phyloP scores from a whole-genome alignment of 2,113 vertebrate species.

The Cavia porcellus region DNA sequence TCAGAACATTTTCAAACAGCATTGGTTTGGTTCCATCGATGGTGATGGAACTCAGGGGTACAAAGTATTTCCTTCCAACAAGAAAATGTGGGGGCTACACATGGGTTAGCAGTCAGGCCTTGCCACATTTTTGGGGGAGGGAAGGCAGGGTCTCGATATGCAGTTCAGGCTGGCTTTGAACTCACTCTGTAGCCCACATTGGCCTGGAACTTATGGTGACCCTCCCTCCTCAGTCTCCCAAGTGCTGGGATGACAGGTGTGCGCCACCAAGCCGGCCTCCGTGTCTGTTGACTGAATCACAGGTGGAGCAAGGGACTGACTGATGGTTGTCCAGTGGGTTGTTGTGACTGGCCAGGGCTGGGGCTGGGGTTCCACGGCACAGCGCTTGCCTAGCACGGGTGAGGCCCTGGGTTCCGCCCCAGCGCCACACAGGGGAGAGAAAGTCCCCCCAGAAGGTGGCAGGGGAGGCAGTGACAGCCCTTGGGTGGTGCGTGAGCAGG shows the following conservation, averaged over 20 bases:
- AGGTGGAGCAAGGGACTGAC: not conserved
- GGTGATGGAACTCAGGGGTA: not conserved
- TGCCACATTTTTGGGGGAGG: not conserved
- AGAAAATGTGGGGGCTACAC: not conserved
- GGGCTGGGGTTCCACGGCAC: not conserved
- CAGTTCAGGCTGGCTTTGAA: too few relatives aligned
- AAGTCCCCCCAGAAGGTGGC: not conserved
- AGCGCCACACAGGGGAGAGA: not conserved
- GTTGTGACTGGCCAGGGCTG: not conserved
- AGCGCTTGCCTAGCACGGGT: not conserved
- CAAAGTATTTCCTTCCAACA: not conserved
- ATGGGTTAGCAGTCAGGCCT: not conserved
- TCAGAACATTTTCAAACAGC: not conserved
- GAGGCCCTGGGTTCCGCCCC: not conserved
- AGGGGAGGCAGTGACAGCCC: too few relatives aligned
- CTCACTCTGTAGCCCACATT: too few relatives aligned
- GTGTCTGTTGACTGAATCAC: not conserved
- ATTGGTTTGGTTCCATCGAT: not conserved
- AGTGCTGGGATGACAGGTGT: too few relatives aligned
- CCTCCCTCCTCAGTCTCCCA: too few relatives aligned
- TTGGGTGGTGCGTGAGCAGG: rapidly evolving
- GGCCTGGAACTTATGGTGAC: too few relatives aligned
- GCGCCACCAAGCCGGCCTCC: too few relatives aligned
- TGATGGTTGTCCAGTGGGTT: too few relatives aligned
- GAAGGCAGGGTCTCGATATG: too few relatives aligned